These are phyloP conservation scores for Eurytoma adleriae DNA, from an alignment of 2,888 invertebrate genomes.

Conservation along the genomic window DNA sequence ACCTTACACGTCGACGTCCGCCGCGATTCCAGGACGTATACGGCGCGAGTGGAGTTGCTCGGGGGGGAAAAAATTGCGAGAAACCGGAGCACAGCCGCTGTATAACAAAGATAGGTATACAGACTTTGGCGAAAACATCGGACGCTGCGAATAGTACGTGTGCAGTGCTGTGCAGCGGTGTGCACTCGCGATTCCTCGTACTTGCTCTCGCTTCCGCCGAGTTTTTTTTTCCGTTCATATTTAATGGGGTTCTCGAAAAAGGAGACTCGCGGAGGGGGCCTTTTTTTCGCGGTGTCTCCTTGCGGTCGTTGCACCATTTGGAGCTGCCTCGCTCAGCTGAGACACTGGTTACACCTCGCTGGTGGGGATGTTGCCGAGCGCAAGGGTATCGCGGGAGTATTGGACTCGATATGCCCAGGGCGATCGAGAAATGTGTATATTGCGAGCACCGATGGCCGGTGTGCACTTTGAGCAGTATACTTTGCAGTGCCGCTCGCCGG, in stretches of 20 bases:
- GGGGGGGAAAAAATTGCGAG: background rate
- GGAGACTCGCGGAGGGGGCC: background rate
- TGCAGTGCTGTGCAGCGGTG: background rate
- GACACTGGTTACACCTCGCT: slow-evolving; percentile 17
- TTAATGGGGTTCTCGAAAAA: background rate
- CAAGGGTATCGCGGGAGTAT: background rate
- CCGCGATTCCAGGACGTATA: background rate
- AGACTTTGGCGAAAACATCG: slow-evolving; percentile 40
- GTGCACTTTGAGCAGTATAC: too few species aligned
- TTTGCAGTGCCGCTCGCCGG: too few species aligned
- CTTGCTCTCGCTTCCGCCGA: background rate
- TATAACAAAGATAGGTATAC: background rate
- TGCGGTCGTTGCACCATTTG: slow-evolving; percentile 51
- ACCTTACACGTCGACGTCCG: background rate
- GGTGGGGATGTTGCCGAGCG: background rate
- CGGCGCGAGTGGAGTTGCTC: background rate
- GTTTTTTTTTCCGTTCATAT: background rate
- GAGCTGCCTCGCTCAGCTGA: slow-evolving; percentile 47
- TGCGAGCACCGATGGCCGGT: background rate
- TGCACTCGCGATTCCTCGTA: background rate
- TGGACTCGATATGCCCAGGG: slow-evolving; percentile 5
- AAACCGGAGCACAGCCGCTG: slow-evolving; percentile 1
- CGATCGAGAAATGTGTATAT: slow-evolving; percentile 8
- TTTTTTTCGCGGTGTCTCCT: slow-evolving; percentile 12
- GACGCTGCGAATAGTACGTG: background rate